Conservation (phyloP, 2,113 vertebrate species). For the Neodontobutis hainanensis region DNA sequence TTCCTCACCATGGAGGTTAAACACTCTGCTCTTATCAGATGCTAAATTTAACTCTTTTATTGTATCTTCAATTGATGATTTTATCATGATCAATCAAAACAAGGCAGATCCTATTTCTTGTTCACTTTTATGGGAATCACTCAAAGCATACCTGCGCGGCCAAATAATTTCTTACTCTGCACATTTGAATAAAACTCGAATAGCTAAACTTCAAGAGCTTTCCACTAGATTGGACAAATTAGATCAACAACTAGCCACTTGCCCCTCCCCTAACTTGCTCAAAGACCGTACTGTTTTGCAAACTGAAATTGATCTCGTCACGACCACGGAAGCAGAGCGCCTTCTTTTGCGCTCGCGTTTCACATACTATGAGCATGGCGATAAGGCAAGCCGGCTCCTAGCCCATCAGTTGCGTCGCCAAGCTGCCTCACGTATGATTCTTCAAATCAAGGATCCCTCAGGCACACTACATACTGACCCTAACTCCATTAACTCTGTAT, state of each 20-base stretch:
- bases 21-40: too few relatives aligned
- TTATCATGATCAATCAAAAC: not conserved
- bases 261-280: not conserved
- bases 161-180: too few relatives aligned
- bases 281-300: not conserved
- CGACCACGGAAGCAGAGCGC: not conserved
- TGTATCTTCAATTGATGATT: constrained; percentile 6
- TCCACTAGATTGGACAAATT: too few relatives aligned
- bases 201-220: too few relatives aligned
- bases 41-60: too few relatives aligned
- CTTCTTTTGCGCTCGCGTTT: not conserved
- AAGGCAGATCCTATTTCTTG: not conserved
- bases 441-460: not conserved
- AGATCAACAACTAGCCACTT: not conserved
- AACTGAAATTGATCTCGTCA: not conserved
- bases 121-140: too few relatives aligned
- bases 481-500: not conserved
- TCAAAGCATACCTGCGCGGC: too few relatives aligned
- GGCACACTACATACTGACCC: not conserved
- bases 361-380: not conserved
- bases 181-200: too few relatives aligned
- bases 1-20: too few relatives aligned
- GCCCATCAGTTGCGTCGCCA: not conserved
- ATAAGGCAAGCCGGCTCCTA: not conserved
- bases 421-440: not conserved